Evolutionary conservation across 2,888 invertebrate species (phyloP).

Genomic region (Mesochorus sp.): DNA sequence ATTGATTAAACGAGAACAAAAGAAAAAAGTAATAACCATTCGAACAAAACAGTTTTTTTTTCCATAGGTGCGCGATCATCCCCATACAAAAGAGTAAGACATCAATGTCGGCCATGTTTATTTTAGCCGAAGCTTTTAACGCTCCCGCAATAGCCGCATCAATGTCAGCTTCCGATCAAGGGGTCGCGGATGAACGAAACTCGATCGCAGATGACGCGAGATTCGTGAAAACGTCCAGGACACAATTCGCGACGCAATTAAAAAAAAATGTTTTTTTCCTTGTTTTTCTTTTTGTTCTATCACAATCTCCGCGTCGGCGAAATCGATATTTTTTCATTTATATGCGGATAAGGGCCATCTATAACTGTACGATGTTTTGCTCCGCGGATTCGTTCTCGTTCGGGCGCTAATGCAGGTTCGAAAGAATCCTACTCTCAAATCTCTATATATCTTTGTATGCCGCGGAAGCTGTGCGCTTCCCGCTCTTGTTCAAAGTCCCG

Average conservation of each 20-base stretch:
- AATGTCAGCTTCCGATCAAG: constrained; percentile 49
- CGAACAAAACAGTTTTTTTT: too few species aligned
- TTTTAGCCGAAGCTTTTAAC: too few species aligned
- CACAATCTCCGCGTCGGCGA: not conserved
- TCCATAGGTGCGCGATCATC: too few species aligned
- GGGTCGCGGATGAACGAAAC: too few species aligned
- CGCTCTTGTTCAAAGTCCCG: not conserved
- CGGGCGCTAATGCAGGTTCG: not conserved
- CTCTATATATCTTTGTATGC: too few species aligned
- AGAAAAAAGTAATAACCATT: too few species aligned
- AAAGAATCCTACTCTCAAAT: too few species aligned
- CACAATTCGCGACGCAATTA: constrained; percentile 11
- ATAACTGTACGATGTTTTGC: not conserved
- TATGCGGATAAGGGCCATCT: too few species aligned
- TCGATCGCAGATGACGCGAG: constrained; percentile 2
- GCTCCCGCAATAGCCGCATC: constrained; percentile 54
- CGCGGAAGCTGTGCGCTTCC: not conserved
- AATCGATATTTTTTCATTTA: constrained; percentile 25
- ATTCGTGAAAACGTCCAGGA: constrained; percentile 10
- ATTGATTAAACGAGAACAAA: too few species aligned
- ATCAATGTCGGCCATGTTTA: too few species aligned
- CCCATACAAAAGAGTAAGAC: too few species aligned
- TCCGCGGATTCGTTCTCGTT: not conserved
- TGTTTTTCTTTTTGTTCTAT: not conserved
- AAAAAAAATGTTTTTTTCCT: not conserved